Percentiles rank a stretch among this genome's conserved stretches.
These are phyloP conservation scores for Glandiceps talaboti DNA, from an alignment of 53 echinoderm and acorn worm species.

Conservation along the genomic window DNA sequence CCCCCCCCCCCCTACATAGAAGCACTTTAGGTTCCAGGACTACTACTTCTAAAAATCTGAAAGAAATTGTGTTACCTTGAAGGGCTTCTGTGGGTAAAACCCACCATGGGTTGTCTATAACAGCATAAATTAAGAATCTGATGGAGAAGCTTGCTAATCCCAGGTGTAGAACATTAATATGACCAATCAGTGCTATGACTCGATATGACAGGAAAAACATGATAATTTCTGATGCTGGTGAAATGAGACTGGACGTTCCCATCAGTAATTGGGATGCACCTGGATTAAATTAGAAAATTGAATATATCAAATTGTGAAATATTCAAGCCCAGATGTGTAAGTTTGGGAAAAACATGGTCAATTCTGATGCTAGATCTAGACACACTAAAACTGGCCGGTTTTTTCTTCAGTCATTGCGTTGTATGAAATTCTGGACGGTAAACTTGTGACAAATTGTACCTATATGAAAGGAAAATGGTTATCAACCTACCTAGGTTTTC, in stretches of 20 bases:
- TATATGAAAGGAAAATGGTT: too few relatives aligned
- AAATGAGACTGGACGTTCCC: constrained; percentile 38
- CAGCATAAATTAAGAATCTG: constrained; percentile 49
- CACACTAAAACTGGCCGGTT: too few relatives aligned
- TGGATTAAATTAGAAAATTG: constrained; percentile 9
- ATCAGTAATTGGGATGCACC: constrained; percentile 56
- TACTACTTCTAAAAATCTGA: too few relatives aligned
- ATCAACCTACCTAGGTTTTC: constrained; percentile 74
- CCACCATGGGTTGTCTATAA: constrained; percentile 39
- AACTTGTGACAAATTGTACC: too few relatives aligned
- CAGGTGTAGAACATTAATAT: constrained; percentile 32
- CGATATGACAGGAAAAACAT: constrained; percentile 32
- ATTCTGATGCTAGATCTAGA: too few relatives aligned
- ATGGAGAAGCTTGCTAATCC: constrained; percentile 46
- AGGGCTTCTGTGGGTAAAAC: constrained; percentile 39
- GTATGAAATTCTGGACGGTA: too few relatives aligned
- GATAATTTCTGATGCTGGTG: constrained; percentile 37
- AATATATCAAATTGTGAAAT: too few relatives aligned
- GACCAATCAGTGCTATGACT: constrained; percentile 31
- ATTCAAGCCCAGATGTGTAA: too few relatives aligned
- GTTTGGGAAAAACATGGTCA: too few relatives aligned
- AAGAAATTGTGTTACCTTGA: constrained; percentile 64
- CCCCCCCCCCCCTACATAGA: too few relatives aligned
- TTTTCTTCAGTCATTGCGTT: too few relatives aligned
- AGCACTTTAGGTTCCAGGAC: too few relatives aligned